phyloP scores from a whole-genome alignment of 1,140 invertebrate genomes.

The Drosophila repletoides region DNA sequence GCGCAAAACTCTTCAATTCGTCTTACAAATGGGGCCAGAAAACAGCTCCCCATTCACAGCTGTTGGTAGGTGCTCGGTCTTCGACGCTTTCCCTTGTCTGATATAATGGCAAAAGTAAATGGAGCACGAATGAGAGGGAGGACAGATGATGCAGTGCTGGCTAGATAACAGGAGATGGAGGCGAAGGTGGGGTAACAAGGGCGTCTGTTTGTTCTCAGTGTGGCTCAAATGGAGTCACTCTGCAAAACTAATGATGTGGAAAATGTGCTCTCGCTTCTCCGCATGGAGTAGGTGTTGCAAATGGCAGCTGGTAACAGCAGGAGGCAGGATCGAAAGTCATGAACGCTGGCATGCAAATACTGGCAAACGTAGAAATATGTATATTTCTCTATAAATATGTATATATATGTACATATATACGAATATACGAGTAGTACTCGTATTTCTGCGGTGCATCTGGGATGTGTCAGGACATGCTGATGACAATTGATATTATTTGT shows the following conservation, averaged over 20 bases:
- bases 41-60: constrained; percentile 1
- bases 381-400: constrained; percentile 1
- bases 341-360: constrained; percentile 33
- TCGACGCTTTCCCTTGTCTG: constrained; percentile 2
- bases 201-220: constrained; percentile 50
- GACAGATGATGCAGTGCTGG: constrained; percentile 47
- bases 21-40: constrained; percentile 58
- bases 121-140: constrained; percentile 53
- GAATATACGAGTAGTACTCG: constrained; percentile 10
- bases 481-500: constrained; percentile 79
- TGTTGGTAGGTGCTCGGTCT: too few species aligned
- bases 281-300: constrained; percentile 48
- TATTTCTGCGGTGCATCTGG: neutral
- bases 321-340: constrained; percentile 11
- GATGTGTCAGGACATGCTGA: constrained; percentile 26
- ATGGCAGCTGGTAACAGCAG: constrained; percentile 29
- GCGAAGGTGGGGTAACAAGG: constrained; percentile 45
- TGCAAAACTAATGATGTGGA: constrained; percentile 80
- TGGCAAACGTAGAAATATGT: neutral
- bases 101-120: constrained; percentile 61
- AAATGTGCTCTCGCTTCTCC: constrained; percentile 63
- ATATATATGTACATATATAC: constrained; percentile 1
- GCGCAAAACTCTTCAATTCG: constrained; percentile 51
- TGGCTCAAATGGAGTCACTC: constrained; percentile 73
- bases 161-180: constrained; percentile 2